phyloP scores from a whole-genome alignment of 2,888 invertebrate species.

The Sarcophaga carnaria region DNA sequence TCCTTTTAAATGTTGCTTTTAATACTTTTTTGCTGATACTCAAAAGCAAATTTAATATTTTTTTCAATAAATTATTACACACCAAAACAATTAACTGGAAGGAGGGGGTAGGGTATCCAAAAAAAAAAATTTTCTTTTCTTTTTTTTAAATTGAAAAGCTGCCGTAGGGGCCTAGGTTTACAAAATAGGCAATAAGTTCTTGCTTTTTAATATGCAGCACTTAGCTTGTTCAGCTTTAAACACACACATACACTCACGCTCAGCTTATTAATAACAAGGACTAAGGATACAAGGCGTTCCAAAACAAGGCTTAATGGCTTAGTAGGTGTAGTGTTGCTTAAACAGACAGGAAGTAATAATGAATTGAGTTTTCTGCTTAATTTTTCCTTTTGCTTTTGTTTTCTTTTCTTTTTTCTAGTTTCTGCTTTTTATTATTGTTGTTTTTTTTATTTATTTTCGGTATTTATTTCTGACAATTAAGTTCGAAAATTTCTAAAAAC shows the following conservation, averaged over 20 bases:
- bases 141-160: neutral
- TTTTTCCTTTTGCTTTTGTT: neutral
- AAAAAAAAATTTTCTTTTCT: too few relatives aligned
- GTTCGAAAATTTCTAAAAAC: neutral
- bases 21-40: neutral
- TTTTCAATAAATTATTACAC: neutral
- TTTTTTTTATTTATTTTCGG: neutral
- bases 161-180: slow-evolving; percentile 19
- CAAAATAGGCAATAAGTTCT: neutral
- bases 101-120: neutral
- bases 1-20: neutral
- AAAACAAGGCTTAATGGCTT: too few relatives aligned
- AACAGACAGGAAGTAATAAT: neutral
- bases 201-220: slow-evolving; percentile 21
- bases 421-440: neutral
- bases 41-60: neutral
- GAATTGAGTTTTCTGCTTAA: slow-evolving; percentile 33
- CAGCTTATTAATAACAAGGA: slow-evolving; percentile 6
- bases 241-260: slow-evolving; percentile 33
- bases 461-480: slow-evolving; percentile 16
- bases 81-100: neutral
- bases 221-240: slow-evolving; percentile 40
- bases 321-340: too few relatives aligned
- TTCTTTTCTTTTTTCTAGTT: neutral
- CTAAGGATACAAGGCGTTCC: neutral